phyloP scores from a whole-genome alignment of 2,888 invertebrate genomes.

The Piscicola geometra region DNA sequence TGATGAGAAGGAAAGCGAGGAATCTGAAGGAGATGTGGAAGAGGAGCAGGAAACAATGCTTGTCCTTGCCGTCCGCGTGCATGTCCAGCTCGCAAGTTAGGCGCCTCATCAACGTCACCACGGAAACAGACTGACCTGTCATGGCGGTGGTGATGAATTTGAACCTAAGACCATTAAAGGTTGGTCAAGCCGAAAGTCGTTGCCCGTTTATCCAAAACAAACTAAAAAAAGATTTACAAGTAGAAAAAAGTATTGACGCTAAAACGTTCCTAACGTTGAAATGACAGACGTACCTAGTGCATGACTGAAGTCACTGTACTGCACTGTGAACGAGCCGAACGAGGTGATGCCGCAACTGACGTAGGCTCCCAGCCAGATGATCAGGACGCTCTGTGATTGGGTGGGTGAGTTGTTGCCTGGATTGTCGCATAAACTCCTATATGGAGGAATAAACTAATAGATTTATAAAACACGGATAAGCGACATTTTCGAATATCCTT shows the following conservation, averaged over 20 bases:
- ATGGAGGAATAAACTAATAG: too few species aligned
- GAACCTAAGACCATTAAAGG: too few species aligned
- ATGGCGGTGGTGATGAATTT: neutral
- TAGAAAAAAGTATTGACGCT: neutral
- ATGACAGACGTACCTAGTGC: constrained; percentile 41
- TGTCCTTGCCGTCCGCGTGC: neutral
- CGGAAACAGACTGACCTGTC: neutral
- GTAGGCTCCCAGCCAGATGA: constrained; percentile 48
- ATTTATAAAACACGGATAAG: too few species aligned
- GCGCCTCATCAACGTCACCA: constrained; percentile 10
- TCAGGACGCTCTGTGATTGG: constrained; percentile 46
- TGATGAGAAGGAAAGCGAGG: constrained; percentile 49
- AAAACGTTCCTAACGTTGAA: neutral
- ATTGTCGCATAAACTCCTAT: too few species aligned
- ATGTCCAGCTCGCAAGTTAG: neutral
- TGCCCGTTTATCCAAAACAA: too few species aligned
- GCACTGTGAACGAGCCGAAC: constrained; percentile 47
- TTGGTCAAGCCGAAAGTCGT: too few species aligned
- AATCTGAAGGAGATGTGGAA: constrained; percentile 47
- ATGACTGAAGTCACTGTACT: constrained; percentile 47
- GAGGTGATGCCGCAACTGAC: constrained; percentile 49
- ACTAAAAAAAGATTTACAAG: too few species aligned
- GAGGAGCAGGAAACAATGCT: constrained; percentile 32
- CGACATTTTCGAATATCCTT: neutral
- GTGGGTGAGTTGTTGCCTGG: too few species aligned